These are phyloP conservation scores for Sycophila sp. DNA, from an alignment of 1,140 invertebrate species.

Conservation along the genomic window DNA sequence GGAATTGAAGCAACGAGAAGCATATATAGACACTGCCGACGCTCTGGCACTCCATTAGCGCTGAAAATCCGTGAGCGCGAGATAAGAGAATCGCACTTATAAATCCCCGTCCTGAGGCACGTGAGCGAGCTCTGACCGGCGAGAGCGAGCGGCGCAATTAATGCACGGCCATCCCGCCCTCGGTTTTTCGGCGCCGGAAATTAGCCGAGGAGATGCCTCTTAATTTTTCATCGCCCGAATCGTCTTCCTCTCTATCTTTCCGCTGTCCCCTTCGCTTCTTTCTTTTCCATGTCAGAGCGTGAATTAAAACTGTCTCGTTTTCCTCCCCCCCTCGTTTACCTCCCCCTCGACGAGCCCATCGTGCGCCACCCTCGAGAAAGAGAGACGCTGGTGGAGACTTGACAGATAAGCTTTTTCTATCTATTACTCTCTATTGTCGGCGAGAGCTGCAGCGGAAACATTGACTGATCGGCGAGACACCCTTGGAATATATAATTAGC, in stretches of 20 bases:
- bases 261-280: not conserved
- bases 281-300: not conserved
- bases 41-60: not conserved
- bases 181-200: slow-evolving; percentile 17
- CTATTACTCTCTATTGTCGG: slow-evolving; percentile 57
- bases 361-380: not conserved
- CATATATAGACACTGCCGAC: not conserved
- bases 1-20: slow-evolving; percentile 8
- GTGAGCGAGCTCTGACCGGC: too few species aligned
- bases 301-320: slow-evolving; percentile 60
- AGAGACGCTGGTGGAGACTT: slow-evolving; percentile 39
- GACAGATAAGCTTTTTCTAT: slow-evolving; percentile 67
- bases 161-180: slow-evolving; percentile 19
- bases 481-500: slow-evolving; percentile 67
- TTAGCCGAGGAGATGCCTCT: slow-evolving; percentile 37
- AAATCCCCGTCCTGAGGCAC: slow-evolving; percentile 13
- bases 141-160: slow-evolving; percentile 9
- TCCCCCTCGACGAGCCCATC: not conserved
- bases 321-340: not conserved
- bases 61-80: not conserved
- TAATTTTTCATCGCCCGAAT: slow-evolving; percentile 61
- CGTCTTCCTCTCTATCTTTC: not conserved
- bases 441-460: slow-evolving; percentile 63
- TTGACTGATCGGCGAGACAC: slow-evolving; percentile 66
- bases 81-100: not conserved